Evolutionary conservation across 2,888 invertebrate genomes (phyloP).

Genomic region (Deroplatys truncata): DNA sequence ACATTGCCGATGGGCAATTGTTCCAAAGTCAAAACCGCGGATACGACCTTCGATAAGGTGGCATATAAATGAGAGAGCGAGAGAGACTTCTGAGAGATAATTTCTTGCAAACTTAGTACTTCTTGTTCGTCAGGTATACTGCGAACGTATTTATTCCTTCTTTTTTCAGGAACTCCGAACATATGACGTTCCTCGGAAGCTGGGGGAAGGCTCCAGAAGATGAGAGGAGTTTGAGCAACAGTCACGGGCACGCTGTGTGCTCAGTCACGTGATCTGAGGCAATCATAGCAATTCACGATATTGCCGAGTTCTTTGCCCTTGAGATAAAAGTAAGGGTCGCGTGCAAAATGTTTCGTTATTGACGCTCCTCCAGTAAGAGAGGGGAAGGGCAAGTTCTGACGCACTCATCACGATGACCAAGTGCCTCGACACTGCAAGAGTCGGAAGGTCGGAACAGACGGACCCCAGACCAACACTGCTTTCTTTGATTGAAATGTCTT

Average conservation of each 20-base stretch:
- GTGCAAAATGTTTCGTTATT: neutral
- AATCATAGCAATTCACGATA: neutral
- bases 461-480: no score
- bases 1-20: no score
- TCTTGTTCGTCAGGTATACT: no score
- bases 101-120: no score
- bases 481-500: no score
- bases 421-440: neutral
- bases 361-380: neutral
- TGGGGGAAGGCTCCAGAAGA: neutral
- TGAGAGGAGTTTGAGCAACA: neutral
- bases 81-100: no score
- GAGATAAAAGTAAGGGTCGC: neutral
- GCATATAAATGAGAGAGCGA: no score
- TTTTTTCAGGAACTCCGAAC: no score
- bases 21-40: no score
- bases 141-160: no score
- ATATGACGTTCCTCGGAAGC: neutral
- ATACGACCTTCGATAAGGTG: no score
- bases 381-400: neutral
- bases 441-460: neutral
- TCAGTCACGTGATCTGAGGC: neutral
- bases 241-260: neutral
- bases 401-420: neutral
- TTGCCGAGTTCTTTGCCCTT: neutral